Conservation (phyloP, 2,888 invertebrate genomes). For the Nasonia oneida region DNA sequence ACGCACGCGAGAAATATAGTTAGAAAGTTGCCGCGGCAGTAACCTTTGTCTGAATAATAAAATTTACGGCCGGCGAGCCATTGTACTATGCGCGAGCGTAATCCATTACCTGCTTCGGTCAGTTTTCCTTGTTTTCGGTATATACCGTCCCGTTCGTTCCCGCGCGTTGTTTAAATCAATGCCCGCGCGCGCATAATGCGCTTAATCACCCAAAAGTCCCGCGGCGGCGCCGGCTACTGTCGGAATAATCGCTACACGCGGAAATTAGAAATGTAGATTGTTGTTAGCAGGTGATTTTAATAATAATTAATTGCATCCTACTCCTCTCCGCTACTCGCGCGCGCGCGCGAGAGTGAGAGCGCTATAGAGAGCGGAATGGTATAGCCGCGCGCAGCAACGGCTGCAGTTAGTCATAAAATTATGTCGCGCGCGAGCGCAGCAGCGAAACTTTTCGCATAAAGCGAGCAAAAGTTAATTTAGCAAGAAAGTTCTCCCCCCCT, state of each 20-base stretch:
- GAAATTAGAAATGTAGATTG: conserved; percentile 13
- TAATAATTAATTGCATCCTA: conserved; percentile 55
- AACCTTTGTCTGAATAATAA: conserved; percentile 29
- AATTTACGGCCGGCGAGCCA: conserved; percentile 35
- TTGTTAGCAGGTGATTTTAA: conserved; percentile 49
- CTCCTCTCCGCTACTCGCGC: neutral
- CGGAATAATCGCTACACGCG: neutral
- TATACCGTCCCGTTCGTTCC: neutral
- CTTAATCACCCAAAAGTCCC: conserved; percentile 4
- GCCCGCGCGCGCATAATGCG: neutral
- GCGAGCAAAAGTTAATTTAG: conserved; percentile 61
- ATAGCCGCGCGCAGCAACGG: neutral
- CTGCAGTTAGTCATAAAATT: conserved; percentile 59
- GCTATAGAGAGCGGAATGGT: neutral
- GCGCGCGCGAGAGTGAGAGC: neutral
- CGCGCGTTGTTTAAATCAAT: conserved; percentile 4
- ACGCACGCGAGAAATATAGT: conserved; percentile 7
- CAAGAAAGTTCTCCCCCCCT: conserved; percentile 45
- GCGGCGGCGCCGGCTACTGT: neutral
- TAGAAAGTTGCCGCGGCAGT: conserved; percentile 27
- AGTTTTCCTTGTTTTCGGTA: conserved; percentile 5
- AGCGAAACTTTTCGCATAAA: conserved; percentile 62
- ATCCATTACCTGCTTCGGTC: conserved; percentile 18
- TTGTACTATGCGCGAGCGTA: neutral
- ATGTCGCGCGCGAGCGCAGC: conserved; percentile 43